Conservation (phyloP, 1,140 invertebrate species). For the Musca vetustissima region DNA sequence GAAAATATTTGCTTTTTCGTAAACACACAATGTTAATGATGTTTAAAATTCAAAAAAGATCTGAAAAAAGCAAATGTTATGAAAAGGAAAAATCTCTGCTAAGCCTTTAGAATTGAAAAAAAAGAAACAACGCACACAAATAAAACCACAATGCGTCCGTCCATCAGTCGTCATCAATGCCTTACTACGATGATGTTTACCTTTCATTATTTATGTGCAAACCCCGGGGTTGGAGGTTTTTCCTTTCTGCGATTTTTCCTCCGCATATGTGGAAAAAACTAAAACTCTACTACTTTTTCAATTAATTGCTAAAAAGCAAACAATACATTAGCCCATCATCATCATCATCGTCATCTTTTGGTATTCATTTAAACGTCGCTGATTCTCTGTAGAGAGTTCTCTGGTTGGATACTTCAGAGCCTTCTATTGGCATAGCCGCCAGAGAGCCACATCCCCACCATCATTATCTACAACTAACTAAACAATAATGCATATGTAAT, state of each 20-base stretch:
- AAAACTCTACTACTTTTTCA: constrained; percentile 5
- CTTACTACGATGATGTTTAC: constrained; percentile 21
- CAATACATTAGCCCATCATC: constrained; percentile 13
- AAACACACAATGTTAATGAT: constrained; percentile 33
- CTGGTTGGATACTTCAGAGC: no score
- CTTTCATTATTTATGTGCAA: constrained; percentile 4
- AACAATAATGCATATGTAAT: constrained; percentile 33
- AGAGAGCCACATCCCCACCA: neutral
- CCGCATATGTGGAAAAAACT: neutral
- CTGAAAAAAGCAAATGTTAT: constrained; percentile 32
- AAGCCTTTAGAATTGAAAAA: neutral
- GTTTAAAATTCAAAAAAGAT: constrained; percentile 30
- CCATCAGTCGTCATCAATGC: constrained; percentile 9
- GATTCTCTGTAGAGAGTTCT: no score
- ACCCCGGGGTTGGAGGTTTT: no score
- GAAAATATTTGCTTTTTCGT: constrained; percentile 22
- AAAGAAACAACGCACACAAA: no score
- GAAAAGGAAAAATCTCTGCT: constrained; percentile 21
- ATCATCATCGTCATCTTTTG: neutral
- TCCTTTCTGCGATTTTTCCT: neutral
- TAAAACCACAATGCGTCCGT: neutral
- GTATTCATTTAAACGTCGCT: no score
- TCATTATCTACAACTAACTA: constrained; percentile 10
- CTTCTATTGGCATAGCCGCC: no score
- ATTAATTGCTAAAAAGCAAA: constrained; percentile 23